These are phyloP conservation scores for Fragum whitleyi DNA, from an alignment of 2,888 invertebrate species.

Conservation along the genomic window DNA sequence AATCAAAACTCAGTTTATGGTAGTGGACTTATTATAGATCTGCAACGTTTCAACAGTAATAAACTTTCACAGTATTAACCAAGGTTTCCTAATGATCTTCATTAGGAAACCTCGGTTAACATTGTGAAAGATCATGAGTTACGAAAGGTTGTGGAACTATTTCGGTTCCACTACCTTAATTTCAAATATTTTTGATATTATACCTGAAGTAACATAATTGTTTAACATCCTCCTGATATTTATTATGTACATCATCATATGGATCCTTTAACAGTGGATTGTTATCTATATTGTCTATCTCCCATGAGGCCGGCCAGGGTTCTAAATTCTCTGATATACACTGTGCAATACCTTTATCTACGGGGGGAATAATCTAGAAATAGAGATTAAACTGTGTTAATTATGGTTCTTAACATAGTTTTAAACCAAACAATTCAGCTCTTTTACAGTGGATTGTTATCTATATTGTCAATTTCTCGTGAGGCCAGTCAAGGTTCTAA, in stretches of 20 bases:
- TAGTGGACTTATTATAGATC: no score
- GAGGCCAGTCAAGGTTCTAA: constrained; percentile 91
- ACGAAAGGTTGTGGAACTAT: no score
- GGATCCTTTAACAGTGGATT: constrained; percentile 90
- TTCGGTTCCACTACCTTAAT: no score
- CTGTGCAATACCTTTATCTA: constrained; percentile 94
- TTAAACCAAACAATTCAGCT: no score
- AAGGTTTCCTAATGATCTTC: no score
- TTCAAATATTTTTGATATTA: no score
- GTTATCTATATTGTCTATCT: constrained; percentile 86
- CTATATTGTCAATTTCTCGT: constrained; percentile 89
- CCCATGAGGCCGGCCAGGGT: constrained; percentile 93
- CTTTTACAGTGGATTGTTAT: constrained; percentile 87
- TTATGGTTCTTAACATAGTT: no score
- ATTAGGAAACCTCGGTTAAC: no score
- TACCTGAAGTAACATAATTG: constrained; percentile 75
- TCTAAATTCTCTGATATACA: constrained; percentile 91
- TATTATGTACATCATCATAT: constrained; percentile 88
- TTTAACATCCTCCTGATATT: constrained; percentile 72
- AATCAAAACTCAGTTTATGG: no score
- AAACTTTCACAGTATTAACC: no score
- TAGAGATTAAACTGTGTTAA: not conserved
- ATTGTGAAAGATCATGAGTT: no score
- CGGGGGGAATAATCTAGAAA: constrained; percentile 93
- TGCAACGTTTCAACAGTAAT: no score